Evolutionary conservation across 2,113 vertebrate genomes (phyloP).

Genomic region (Bucco capensis): DNA sequence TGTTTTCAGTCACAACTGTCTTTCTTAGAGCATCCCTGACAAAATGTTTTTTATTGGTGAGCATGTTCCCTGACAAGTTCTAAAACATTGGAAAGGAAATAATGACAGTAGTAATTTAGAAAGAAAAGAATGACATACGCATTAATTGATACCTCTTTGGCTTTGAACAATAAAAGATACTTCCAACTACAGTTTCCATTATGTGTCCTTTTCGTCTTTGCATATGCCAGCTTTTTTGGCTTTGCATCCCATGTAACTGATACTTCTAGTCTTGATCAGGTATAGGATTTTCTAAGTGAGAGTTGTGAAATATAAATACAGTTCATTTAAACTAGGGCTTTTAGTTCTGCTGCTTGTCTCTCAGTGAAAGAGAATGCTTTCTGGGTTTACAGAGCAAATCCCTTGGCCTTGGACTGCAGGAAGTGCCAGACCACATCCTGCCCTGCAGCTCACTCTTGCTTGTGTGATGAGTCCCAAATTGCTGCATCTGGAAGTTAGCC

Average conservation of each 20-base stretch:
- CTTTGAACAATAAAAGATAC: background rate
- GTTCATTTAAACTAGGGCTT: background rate
- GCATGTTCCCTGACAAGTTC: background rate
- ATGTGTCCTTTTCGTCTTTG: background rate
- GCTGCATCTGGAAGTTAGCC: background rate
- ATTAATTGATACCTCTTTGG: background rate
- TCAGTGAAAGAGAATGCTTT: background rate
- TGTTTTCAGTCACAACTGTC: background rate
- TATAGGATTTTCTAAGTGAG: background rate
- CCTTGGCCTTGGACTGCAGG: background rate
- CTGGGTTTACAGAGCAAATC: background rate
- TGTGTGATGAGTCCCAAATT: background rate
- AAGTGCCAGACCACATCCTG: background rate
- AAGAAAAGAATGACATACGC: background rate
- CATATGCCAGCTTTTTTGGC: background rate
- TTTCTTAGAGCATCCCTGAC: background rate
- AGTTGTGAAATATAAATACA: background rate
- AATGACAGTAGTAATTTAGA: background rate
- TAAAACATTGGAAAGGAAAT: background rate
- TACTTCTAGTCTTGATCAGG: background rate
- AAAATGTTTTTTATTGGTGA: background rate
- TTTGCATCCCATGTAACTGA: background rate
- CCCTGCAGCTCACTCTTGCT: background rate
- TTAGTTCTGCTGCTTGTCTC: background rate
- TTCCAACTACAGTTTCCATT: background rate